phyloP scores from a whole-genome alignment of 2,888 invertebrate species.

The Phyllotreta cruciferae region DNA sequence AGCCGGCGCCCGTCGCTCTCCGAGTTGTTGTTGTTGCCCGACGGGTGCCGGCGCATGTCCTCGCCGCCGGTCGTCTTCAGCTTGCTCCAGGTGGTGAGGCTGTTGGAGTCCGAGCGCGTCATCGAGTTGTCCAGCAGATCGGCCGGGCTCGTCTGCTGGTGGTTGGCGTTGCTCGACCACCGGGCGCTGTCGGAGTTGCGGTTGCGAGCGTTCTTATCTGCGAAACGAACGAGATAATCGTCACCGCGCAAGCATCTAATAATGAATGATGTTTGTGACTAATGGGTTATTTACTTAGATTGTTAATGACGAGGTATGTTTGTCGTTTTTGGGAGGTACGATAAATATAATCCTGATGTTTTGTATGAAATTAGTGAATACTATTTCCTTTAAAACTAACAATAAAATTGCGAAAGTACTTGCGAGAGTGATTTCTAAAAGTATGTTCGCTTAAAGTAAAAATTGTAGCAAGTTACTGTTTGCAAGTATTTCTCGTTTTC shows the following conservation, averaged over 20 bases:
- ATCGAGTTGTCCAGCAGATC: slow-evolving; percentile 71
- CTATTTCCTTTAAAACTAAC: too few species aligned
- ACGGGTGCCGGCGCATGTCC: slow-evolving; percentile 74
- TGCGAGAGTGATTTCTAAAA: too few species aligned
- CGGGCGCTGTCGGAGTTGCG: slow-evolving; percentile 47
- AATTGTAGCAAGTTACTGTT: too few species aligned
- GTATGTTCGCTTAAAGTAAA: too few species aligned
- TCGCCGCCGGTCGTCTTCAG: slow-evolving; percentile 76
- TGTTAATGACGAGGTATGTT: too few species aligned
- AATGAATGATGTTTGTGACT: slow-evolving; percentile 17
- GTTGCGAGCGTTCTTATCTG: slow-evolving; percentile 45
- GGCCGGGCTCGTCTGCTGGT: slow-evolving; percentile 46
- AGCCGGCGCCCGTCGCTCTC: slow-evolving; percentile 62
- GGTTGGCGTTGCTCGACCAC: slow-evolving; percentile 48
- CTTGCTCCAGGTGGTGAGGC: slow-evolving; percentile 87
- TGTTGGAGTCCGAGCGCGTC: slow-evolving; percentile 86
- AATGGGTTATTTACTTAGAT: neutral
- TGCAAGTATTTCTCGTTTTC: too few species aligned
- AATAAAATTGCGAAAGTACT: too few species aligned
- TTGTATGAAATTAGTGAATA: too few species aligned
- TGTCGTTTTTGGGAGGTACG: too few species aligned
- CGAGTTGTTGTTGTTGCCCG: slow-evolving; percentile 68
- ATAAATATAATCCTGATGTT: too few species aligned
- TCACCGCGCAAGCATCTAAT: neutral
- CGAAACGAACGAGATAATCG: slow-evolving; percentile 15